A percentile compares a stretch with the other conserved stretches of the same genome.
Evolutionary conservation across 2,113 vertebrate species (phyloP).

Genomic region (Chaetura pelagica): DNA sequence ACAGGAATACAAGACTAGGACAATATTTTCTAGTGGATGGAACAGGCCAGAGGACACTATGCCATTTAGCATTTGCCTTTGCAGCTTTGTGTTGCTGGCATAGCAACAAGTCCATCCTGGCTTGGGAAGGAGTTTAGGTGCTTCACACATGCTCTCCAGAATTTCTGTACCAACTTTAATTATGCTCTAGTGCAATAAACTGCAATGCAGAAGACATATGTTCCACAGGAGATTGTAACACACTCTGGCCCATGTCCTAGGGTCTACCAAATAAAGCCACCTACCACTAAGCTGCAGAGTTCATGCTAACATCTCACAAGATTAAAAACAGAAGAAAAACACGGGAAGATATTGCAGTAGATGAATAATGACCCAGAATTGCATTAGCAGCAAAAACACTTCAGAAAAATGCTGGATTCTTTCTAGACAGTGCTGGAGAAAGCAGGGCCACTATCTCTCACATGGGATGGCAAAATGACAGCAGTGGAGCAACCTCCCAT

Average conservation of each 20-base stretch:
- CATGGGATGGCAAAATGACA: background rate
- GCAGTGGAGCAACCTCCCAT: accelerated
- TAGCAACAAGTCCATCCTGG: background rate
- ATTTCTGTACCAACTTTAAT: background rate
- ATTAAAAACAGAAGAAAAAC: background rate
- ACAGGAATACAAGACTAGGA: background rate
- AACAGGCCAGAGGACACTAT: background rate
- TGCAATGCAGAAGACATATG: background rate
- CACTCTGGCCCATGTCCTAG: background rate
- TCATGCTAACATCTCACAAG: background rate
- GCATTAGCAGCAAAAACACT: background rate
- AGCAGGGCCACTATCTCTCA: background rate
- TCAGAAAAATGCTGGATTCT: background rate
- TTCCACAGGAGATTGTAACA: background rate
- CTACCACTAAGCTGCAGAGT: background rate
- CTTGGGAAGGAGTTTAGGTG: background rate
- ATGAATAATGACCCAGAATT: accelerated
- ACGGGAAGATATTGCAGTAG: background rate
- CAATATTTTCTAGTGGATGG: background rate
- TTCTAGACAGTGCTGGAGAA: background rate
- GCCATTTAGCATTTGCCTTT: background rate
- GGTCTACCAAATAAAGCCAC: background rate
- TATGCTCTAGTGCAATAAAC: background rate
- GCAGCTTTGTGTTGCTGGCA: background rate
- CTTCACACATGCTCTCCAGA: background rate